phyloP scores from a whole-genome alignment of 2,113 vertebrate genomes.

The Nyctereutes procyonoides region DNA sequence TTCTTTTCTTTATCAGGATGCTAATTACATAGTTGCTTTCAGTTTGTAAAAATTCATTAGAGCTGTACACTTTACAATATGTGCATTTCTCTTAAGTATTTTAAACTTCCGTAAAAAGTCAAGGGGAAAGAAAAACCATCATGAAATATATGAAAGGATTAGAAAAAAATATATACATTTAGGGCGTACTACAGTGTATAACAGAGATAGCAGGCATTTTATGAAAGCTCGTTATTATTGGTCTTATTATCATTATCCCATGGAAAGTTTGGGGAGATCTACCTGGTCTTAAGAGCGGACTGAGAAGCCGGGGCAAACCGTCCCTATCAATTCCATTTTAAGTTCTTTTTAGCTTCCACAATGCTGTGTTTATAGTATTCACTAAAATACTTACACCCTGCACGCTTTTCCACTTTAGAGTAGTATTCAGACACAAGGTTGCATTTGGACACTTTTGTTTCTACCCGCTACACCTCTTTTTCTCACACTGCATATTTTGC shows the following conservation, averaged over 20 bases:
- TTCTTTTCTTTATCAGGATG: neutral
- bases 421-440: neutral
- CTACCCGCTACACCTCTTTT: neutral
- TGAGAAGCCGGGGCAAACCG: neutral
- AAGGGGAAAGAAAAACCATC: neutral
- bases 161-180: slow-evolving; percentile 20
- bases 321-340: slow-evolving; percentile 24
- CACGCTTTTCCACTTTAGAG: neutral
- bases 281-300: neutral
- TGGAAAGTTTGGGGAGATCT: neutral
- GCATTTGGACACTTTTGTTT: neutral
- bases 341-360: neutral
- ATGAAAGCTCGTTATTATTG: neutral
- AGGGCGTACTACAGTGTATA: neutral
- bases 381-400: neutral
- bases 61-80: neutral
- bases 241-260: neutral
- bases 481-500: neutral
- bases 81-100: neutral
- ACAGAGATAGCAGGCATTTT: neutral
- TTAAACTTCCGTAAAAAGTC: slow-evolving; percentile 21
- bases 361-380: neutral
- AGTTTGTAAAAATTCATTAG: slow-evolving; percentile 17
- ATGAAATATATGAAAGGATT: neutral
- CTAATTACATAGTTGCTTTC: neutral